Base-by-base conservation (phyloP, 2,797 vertebrate species). In the Melanotaenia trifasciata region DNA sequence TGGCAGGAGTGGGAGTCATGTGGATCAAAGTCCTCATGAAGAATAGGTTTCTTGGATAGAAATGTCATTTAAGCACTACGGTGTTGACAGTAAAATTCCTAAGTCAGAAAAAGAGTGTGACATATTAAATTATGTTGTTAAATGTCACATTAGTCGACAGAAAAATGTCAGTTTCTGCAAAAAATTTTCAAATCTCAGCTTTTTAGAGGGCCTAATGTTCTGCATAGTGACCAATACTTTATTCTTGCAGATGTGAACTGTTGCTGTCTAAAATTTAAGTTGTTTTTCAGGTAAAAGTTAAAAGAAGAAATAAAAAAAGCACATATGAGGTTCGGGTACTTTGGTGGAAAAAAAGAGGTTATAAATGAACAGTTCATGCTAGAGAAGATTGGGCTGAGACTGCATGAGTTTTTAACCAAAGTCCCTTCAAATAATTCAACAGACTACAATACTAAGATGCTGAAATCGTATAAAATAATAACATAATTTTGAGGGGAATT, bases 1-100 rank as follows among this genome's bases (percentile, higher is more conserved):
- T 45, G 9, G 35, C 33, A 13, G 65, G 20, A 28, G 32, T 69
- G 33, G 3, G 35, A 20, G 50, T 59, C 33, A 53, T 20, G 40
- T 50, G 53, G 50, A 67, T 59, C 26, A 70, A 87, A 38, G 67
- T 60, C 8, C 76, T 57, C 35, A 59, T 72, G 16, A 82, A 85
- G 72, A 83, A 64, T 58, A 2, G 7, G 45, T 63, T 50, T n/a
- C 51, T 26, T n/a, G 11, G 24, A 40, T 59, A n/a, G 5, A 70
- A 72, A 70, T 59, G 43, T 59, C 32, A 35, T 9, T 2, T 28
- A 40, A 54, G 38, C 40, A 20, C n/a, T 10, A 56, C 53, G 13
- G 18, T 62, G 18, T 14, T 38, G 11, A 54, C 45, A 47, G 18
- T n/a, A n/a, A n/a, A 47, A 50, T 10, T 47, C 45, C 45, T 47